Percentiles rank a stretch among this genome's conserved stretches.
These are phyloP conservation scores for Bombyx mori DNA, from an alignment of 1,140 invertebrate genomes.

Conservation along the genomic window DNA sequence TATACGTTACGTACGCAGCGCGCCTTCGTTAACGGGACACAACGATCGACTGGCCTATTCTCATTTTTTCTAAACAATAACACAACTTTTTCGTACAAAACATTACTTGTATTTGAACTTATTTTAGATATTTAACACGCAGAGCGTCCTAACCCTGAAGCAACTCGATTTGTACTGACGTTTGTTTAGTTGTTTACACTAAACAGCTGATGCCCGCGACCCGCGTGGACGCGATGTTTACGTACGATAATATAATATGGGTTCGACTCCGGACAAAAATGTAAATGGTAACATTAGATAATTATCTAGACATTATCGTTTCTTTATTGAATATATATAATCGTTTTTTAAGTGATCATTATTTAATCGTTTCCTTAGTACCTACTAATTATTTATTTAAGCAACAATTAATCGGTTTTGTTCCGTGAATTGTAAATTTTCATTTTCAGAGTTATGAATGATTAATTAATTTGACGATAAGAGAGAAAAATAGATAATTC, in stretches of 20 bases:
- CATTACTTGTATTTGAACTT: neutral
- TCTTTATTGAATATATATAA: too few species aligned
- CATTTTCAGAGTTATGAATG: too few species aligned
- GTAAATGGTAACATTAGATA: too few species aligned
- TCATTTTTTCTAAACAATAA: constrained; percentile 66
- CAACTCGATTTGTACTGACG: constrained; percentile 2
- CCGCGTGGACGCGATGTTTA: constrained; percentile 20
- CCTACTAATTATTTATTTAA: too few species aligned
- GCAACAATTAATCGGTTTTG: too few species aligned
- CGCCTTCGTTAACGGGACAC: constrained; percentile 64
- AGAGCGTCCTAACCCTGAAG: neutral
- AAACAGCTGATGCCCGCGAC: constrained; percentile 40
- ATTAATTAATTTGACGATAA: too few species aligned
- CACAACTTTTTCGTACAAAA: constrained; percentile 28
- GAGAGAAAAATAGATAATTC: too few species aligned
- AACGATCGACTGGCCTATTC: constrained; percentile 64
- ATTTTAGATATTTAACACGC: neutral
- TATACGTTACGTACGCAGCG: constrained; percentile 65
- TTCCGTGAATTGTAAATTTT: too few species aligned
- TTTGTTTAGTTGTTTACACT: constrained; percentile 52
- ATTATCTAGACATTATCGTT: too few species aligned
- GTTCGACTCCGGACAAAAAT: too few species aligned
- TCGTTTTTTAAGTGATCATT: too few species aligned
- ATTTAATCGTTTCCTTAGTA: too few species aligned
- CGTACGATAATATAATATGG: constrained; percentile 6